Conservation (phyloP, 2,113 vertebrate genomes). For the Rynchops niger region DNA sequence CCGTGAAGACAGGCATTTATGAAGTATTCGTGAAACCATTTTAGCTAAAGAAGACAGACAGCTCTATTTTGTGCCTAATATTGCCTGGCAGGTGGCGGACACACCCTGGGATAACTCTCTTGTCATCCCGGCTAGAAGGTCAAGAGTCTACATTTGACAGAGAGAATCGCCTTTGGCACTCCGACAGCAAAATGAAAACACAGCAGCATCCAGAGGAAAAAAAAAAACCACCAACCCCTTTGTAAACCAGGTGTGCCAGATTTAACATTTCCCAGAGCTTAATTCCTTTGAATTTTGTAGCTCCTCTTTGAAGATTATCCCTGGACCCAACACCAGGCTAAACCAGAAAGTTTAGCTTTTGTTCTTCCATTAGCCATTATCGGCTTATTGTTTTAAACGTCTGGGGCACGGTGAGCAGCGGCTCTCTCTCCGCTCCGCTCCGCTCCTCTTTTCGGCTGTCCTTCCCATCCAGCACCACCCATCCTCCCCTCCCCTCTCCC, state of each 20-base stretch:
- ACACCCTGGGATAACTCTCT: constrained; percentile 38
- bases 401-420: background rate
- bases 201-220: background rate
- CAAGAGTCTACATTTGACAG: constrained; percentile 39
- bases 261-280: constrained; percentile 11
- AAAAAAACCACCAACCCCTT: background rate
- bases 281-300: background rate
- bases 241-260: constrained; percentile 27
- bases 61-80: constrained; percentile 13
- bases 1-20: constrained; percentile 13
- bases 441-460: background rate
- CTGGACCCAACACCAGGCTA: background rate
- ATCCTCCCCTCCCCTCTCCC: background rate
- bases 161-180: constrained; percentile 24
- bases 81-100: constrained; percentile 19
- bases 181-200: background rate
- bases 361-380: background rate
- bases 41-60: constrained; percentile 50
- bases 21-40: constrained; percentile 35
- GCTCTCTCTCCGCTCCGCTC: background rate
- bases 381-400: background rate
- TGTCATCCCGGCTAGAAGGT: constrained; percentile 5
- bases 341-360: constrained; percentile 35
- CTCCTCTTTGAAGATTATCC: constrained; percentile 50
- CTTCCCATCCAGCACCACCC: background rate